Conservation (phyloP, 2,797 vertebrate genomes). For the Percopsis omiscomaycus region DNA sequence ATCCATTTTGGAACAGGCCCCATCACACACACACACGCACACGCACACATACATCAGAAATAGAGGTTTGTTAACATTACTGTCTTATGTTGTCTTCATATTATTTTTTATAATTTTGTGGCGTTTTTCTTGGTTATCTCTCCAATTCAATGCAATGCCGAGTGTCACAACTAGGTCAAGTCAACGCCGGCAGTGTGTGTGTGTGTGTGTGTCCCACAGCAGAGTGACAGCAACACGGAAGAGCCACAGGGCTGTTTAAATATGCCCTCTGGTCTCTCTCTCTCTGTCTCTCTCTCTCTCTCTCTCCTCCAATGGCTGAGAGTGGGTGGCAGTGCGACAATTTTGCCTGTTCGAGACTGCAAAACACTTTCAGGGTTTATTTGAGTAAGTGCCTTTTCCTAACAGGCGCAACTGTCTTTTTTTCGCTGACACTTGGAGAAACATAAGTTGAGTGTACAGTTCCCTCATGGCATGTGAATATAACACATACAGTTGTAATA, state of each 20-base stretch:
- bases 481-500: slow-evolving; percentile 63
- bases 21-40: slow-evolving; percentile 16
- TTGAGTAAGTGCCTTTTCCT: slow-evolving; percentile 41
- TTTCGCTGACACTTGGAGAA: slow-evolving; percentile 21
- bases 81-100: slow-evolving; percentile 49
- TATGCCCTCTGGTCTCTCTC: slow-evolving; percentile 62
- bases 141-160: slow-evolving; percentile 65
- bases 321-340: slow-evolving; percentile 59
- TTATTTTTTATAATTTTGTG: slow-evolving; percentile 48
- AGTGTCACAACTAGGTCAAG: slow-evolving; percentile 76
- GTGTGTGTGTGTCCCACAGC: slow-evolving; percentile 31
- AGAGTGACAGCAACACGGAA: slow-evolving; percentile 70
- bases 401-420: slow-evolving; percentile 36
- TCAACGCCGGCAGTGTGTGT: slow-evolving; percentile 55
- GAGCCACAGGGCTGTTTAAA: slow-evolving; percentile 70
- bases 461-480: slow-evolving; percentile 54
- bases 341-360: slow-evolving; percentile 45
- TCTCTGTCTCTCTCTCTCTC: slow-evolving; percentile 43
- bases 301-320: slow-evolving; percentile 49
- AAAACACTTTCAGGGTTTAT: slow-evolving; percentile 51
- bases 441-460: slow-evolving; percentile 51
- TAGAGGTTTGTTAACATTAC: slow-evolving; percentile 64
- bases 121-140: slow-evolving; percentile 50
- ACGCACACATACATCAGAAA: slow-evolving; percentile 66
- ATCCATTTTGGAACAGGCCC: slow-evolving; percentile 81